Evolutionary conservation across 2,888 invertebrate genomes (phyloP).

Genomic region (Thelaira solivaga): DNA sequence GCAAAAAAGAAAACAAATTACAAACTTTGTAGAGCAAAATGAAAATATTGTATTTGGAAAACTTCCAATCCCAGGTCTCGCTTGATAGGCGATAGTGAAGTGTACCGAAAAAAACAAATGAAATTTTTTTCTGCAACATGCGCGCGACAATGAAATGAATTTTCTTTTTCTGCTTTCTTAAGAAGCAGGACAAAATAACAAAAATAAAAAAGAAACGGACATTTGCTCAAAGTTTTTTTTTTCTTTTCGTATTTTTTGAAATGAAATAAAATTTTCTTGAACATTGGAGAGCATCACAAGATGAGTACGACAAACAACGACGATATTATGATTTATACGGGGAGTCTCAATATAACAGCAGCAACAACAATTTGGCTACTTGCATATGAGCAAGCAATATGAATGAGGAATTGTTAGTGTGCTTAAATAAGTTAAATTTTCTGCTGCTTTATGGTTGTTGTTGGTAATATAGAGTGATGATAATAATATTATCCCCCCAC

Average conservation of each 20-base stretch:
- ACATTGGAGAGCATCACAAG: constrained; percentile 23
- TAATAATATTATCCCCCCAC: constrained; percentile 58
- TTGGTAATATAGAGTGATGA: constrained; percentile 46
- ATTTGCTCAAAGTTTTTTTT: constrained; percentile 50
- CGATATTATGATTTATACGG: constrained; percentile 57
- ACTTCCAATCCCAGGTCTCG: constrained; percentile 74
- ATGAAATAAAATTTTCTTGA: constrained; percentile 25
- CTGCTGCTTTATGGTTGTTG: constrained; percentile 27
- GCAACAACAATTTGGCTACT: constrained; percentile 14
- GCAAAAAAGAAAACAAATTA: constrained; percentile 42
- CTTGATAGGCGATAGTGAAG: constrained; percentile 35
- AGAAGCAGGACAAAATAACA: constrained; percentile 38
- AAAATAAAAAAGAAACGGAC: constrained; percentile 44
- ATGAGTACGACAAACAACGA: constrained; percentile 35
- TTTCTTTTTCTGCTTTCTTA: constrained; percentile 55
- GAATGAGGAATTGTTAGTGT: constrained; percentile 40
- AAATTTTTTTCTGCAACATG: constrained; percentile 57
- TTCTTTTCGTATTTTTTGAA: not conserved
- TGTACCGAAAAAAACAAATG: constrained; percentile 17
- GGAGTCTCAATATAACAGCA: constrained; percentile 38
- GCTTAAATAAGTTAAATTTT: constrained; percentile 36
- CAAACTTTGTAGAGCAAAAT: constrained; percentile 64
- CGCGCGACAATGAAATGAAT: constrained; percentile 63
- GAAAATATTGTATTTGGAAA: constrained; percentile 71
- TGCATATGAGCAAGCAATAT: constrained; percentile 30